Evolutionary conservation across 2,888 invertebrate genomes (phyloP), one percentile per base, ranked within the genome.

Genomic region (Myopa tessellatipennis): DNA sequence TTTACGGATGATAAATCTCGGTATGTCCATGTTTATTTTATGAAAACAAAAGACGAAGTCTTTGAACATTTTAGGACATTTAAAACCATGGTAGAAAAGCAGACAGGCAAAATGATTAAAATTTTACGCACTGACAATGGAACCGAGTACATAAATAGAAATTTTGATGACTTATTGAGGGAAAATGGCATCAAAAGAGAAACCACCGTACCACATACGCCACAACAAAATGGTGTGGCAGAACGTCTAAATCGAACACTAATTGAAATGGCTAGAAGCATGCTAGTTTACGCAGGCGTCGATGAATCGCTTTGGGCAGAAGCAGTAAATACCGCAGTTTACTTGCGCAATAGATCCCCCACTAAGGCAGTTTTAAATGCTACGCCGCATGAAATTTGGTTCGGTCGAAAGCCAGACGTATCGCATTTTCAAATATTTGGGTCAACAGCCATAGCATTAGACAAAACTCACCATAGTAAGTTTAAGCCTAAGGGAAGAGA

Each of bases 221-320:
- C 73, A 16, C 73, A 77, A 36, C 77, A 81, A 68, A 81, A 80
- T 45, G 79, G 81, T 5, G 80, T 80, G 14, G 77, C 80, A n/a
- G 78, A 79, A 65, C 67, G 80, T 40, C 75, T 77, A 26, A 82
- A 81, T 67, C 71, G 79, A 1, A 81, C 78, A n/a, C 52, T 79
- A 65, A 65, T 84, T 40, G 83, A 85, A 69, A 81, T 81, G 74
- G 84, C 84, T 8, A 79, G 85, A 40, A 79, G 82, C 38, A 81
- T 87, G 82, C 65, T 87, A 18, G 75, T 81, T 5, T 76, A 83
- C 34, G 77, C 81, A 36, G 78, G 78, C n/a, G 68, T 85, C 14
- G 81, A 55, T 84, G 86, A 79, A 40, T 71, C 79, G 61, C 74
- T 82, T 36, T 83, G 83, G 73, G 82, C 74, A 38, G 79, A 80